Base-by-base conservation (phyloP, 1,140 invertebrate species). In the Temnothorax curvispinosus region DNA sequence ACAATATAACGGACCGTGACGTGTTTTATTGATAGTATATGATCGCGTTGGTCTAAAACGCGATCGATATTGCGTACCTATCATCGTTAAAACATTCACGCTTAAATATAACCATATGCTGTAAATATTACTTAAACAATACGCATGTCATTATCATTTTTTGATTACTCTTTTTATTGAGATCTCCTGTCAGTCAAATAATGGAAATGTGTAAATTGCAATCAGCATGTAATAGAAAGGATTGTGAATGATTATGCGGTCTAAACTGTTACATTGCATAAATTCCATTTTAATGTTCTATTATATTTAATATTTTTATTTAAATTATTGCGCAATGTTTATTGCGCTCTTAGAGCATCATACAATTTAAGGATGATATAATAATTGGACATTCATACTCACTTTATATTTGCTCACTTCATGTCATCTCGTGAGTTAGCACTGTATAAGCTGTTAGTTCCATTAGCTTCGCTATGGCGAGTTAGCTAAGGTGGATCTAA, bases 1-100 rank as follows among this genome's bases (percentile, higher is more conserved):
- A 78, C 11, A 67, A 74, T 62, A 69, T 90, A 90, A 90, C 85
- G 89, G 88, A 7, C 60, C 38, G 21, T 13, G 50, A 44, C 35
- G 56, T 78, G 56, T 78, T 78, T 85, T 54, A 77, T 78, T 65
- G 75, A 84, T 56, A n/a, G 13, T 47, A 21, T 21, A 58, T 7
- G 9, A 9, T 41, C 47, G 38, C 18, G 52, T n/a, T 27, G 32
- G n/a, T 60, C 15, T 56, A 32, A 81, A 81, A 44, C 21, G 13
- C 54, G 21, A 58, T 38, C 15, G 60, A 1, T 65, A 78, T 64
- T 56, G 41, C 47, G 41, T n/a, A 44, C 18, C 4, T 52, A 52
- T 47, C 13, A 44, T 32, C 6, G 8, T 56, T 44, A 1, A 67
- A 41, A 44, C 38, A 13, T 13, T 9, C 9, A 65, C 18, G 15